Evolutionary conservation across 2,888 invertebrate species (phyloP), one percentile per base, ranked within the genome.

Genomic region (Cyrtodaria siliqua): DNA sequence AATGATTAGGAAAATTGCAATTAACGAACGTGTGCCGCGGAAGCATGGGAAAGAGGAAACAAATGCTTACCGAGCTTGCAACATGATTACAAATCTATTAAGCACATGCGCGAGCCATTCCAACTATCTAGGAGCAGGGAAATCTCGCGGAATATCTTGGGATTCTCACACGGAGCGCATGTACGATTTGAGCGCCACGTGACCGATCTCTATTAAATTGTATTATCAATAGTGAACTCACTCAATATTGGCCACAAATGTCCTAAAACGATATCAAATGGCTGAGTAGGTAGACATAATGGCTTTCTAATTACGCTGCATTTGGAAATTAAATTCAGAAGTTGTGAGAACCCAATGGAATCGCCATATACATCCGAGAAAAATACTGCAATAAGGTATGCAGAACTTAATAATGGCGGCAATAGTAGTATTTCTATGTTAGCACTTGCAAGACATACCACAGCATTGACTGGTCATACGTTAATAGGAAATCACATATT

Each of bases 1-100:
- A 71, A 72, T 57, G 59, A 70, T 71, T 66, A 66, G 69, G 73
- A 60, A 67, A 73, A 70, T 67, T 73, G 70, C 78, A 79, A 79
- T 79, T 79, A 79, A 66, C 59, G 27, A 18, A 18, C 78, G 52
- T 62, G 78, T 67, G 78, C 52, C 59, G 33, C 20, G 56, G 57
- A 53, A 62, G 50, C 73, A 66, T 70, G 73, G 73, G 78, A 79
- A 79, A 68, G 62, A 49, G 56, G 61, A 70, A 70, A 76, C 75
- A 76, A 76, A 70, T 70, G 70, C 49, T 76, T 56, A 38, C 29
- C 50, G 59, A 70, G 60, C 55, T 60, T 50, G 18, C 38, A 40
- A 33, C 52, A 53, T 55, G 55, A 60, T 56, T 49, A 50, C 50
- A 56, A 73, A 61, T 62, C 50, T 55, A 56, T 57, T 42, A 57